phyloP scores from a whole-genome alignment of 1,140 invertebrate species.

The Formica exsecta region DNA sequence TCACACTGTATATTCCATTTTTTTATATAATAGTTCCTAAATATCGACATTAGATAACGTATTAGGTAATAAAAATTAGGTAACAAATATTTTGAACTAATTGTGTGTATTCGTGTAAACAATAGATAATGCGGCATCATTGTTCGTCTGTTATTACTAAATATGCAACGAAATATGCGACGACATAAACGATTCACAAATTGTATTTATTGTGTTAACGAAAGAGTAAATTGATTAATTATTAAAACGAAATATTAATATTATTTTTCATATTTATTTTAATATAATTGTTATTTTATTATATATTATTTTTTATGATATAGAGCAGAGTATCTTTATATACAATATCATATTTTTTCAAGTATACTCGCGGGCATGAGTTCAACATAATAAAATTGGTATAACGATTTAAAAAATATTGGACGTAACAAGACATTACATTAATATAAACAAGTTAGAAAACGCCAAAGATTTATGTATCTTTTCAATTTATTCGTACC shows the following conservation, averaged over 20 bases:
- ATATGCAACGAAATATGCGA: background rate
- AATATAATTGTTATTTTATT: background rate
- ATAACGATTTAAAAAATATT: background rate
- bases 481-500: constrained; percentile 8
- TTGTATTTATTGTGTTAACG: background rate
- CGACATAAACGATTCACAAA: constrained; percentile 7
- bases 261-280: constrained; percentile 11
- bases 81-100: background rate
- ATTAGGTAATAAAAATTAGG: constrained; percentile 1
- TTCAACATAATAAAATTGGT: background rate
- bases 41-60: background rate
- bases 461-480: background rate
- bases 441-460: background rate
- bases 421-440: background rate
- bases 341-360: background rate
- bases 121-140: constrained; percentile 18
- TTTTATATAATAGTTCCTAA: constrained; percentile 20
- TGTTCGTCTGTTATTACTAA: background rate
- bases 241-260: background rate
- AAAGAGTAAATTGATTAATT: constrained; percentile 14
- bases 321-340: background rate
- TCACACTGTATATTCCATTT: background rate
- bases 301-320: background rate
- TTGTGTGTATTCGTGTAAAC: constrained; percentile 12
- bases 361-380: background rate